A percentile compares a stretch with the other conserved stretches of the same genome.
These are phyloP conservation scores for Brachionus manjavacas DNA, from an alignment of 1,140 invertebrate species.

Conservation along the genomic window DNA sequence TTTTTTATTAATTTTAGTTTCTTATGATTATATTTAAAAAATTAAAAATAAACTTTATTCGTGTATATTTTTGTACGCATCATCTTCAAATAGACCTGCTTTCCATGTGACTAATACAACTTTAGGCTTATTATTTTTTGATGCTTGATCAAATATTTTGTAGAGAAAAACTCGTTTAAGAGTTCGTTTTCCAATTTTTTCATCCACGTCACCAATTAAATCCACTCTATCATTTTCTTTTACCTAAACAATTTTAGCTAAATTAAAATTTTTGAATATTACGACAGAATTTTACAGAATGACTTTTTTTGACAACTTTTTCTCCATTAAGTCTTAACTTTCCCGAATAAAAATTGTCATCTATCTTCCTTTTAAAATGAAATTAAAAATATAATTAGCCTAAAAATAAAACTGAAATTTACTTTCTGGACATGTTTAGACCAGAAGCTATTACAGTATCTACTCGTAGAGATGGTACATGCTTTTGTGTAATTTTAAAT, in stretches of 20 bases:
- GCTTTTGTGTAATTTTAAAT: slow-evolving; percentile 21
- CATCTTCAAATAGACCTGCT: slow-evolving; percentile 23
- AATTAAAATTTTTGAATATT: neutral
- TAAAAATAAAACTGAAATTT: neutral
- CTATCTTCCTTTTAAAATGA: slow-evolving; percentile 26
- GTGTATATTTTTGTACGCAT: slow-evolving; percentile 9
- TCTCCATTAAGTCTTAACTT: slow-evolving; percentile 32
- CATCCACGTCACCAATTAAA: slow-evolving; percentile 24
- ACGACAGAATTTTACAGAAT: neutral
- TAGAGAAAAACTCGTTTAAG: slow-evolving; percentile 24
- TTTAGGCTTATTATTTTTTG: slow-evolving; percentile 37
- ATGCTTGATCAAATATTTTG: neutral
- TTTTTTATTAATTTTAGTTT: too few species aligned
- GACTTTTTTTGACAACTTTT: slow-evolving; percentile 35
- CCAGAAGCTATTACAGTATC: neutral
- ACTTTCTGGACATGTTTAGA: slow-evolving; percentile 36
- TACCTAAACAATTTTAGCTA: neutral
- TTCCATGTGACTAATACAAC: slow-evolving; percentile 17
- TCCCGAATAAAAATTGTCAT: slow-evolving; percentile 29
- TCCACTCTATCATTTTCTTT: slow-evolving; percentile 24
- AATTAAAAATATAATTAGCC: neutral
- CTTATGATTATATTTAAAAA: too few species aligned
- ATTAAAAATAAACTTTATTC: neutral
- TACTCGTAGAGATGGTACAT: slow-evolving; percentile 25
- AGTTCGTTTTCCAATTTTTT: slow-evolving; percentile 14